These are phyloP conservation scores for Apantesis nais DNA, from an alignment of 2,888 invertebrate genomes.

Conservation along the genomic window DNA sequence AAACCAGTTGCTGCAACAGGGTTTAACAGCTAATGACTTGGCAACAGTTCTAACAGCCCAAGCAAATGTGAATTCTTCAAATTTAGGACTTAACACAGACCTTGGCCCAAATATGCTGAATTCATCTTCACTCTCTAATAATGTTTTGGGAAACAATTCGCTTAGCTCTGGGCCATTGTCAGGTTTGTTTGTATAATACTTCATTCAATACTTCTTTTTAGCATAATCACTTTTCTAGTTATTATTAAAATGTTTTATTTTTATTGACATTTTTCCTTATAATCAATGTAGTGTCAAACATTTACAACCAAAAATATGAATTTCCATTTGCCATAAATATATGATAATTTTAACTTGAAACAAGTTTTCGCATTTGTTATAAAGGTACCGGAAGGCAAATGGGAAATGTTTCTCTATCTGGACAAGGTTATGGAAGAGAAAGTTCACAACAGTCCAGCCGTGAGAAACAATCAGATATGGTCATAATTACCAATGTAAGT, in stretches of 20 bases:
- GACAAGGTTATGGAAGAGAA: conserved; percentile 69
- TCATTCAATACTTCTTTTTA: neutral
- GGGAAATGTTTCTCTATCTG: conserved; percentile 59
- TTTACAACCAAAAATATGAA: neutral
- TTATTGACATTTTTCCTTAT: neutral
- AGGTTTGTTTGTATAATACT: conserved; percentile 56
- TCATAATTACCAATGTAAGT: conserved; percentile 80
- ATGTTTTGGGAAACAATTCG: conserved; percentile 63
- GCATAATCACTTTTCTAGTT: neutral
- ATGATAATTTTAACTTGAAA: neutral
- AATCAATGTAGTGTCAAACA: neutral
- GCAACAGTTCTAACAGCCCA: conserved; percentile 75
- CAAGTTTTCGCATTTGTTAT: conserved; percentile 10
- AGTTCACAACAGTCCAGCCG: conserved; percentile 57
- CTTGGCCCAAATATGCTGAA: conserved; percentile 56
- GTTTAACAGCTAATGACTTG: conserved; percentile 76
- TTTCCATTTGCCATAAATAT: neutral
- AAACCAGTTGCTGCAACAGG: conserved; percentile 81
- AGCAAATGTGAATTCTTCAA: conserved; percentile 65
- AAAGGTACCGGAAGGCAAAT: conserved; percentile 66
- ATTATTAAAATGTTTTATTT: neutral
- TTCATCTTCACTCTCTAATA: conserved; percentile 56
- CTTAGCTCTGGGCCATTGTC: conserved; percentile 74
- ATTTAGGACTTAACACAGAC: conserved; percentile 63
- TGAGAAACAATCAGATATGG: conserved; percentile 79